These are phyloP conservation scores for Monochamus saltuarius DNA, from an alignment of 1,140 invertebrate genomes.

Conservation along the genomic window DNA sequence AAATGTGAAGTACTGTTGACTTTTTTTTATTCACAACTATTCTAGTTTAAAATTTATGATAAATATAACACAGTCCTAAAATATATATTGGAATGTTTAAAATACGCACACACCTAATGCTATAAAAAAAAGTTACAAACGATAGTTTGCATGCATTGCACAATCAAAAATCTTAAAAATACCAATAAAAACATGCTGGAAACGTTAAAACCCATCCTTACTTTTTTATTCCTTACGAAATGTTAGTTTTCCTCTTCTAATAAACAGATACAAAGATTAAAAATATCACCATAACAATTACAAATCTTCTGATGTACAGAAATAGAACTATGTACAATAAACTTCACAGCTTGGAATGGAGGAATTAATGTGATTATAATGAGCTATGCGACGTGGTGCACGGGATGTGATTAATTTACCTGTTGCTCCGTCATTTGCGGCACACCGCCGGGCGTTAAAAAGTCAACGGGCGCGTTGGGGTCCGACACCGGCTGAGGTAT, in stretches of 20 bases:
- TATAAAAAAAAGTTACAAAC: slow-evolving; percentile 15
- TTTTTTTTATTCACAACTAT: too few relatives aligned
- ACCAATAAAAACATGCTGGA: slow-evolving; percentile 3
- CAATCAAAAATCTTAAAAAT: slow-evolving; percentile 15
- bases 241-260: slow-evolving; percentile 20
- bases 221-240: slow-evolving; percentile 10
- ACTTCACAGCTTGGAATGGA: neutral
- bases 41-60: neutral
- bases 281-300: neutral
- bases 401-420: slow-evolving; percentile 16
- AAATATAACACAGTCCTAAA: too few relatives aligned
- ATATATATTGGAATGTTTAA: neutral
- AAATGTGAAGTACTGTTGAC: too few relatives aligned
- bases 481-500: slow-evolving; percentile 59
- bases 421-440: slow-evolving; percentile 29
- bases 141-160: slow-evolving; percentile 10
- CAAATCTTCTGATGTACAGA: too few relatives aligned
- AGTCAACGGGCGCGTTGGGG: slow-evolving; percentile 59
- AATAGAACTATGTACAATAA: neutral
- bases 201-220: slow-evolving; percentile 7
- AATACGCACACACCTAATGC: neutral
- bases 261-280: slow-evolving; percentile 1
- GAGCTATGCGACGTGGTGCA: neutral
- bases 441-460: slow-evolving; percentile 54
- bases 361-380: neutral